Percentiles rank a stretch among this genome's conserved stretches.
Conservation (phyloP, 2,888 invertebrate species). For the Coecobrya sp. region DNA sequence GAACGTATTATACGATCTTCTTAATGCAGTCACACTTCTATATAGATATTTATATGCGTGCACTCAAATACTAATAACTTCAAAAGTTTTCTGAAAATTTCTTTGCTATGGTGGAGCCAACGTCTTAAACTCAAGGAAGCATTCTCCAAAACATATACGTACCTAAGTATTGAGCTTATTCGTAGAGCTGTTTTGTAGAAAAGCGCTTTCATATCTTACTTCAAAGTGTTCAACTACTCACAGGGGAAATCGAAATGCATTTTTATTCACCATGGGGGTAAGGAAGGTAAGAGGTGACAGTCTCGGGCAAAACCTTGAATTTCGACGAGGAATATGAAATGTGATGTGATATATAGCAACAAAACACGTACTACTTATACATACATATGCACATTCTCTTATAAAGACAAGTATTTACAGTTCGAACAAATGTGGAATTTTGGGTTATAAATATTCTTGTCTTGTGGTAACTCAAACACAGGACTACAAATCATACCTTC, state of each 20-base stretch:
- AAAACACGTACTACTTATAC: background rate
- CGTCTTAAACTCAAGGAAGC: background rate
- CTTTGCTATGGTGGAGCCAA: background rate
- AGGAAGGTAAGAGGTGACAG: slow-evolving; percentile 35
- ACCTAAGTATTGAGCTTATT: background rate
- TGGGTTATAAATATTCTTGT: background rate
- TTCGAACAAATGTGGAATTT: slow-evolving; percentile 2
- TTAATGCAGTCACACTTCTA: slow-evolving; percentile 39
- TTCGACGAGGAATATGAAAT: slow-evolving; percentile 8
- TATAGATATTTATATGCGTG: slow-evolving; percentile 1
- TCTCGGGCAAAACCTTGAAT: slow-evolving; percentile 39
- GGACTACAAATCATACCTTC: background rate
- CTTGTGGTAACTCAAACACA: slow-evolving; percentile 14
- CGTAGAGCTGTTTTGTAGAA: background rate
- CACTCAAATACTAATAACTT: slow-evolving; percentile 49
- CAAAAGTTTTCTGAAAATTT: slow-evolving; percentile 31
- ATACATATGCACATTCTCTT: background rate
- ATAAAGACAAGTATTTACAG: background rate
- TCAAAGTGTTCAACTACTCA: slow-evolving; percentile 71
- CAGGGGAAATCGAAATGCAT: slow-evolving; percentile 77
- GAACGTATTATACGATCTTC: slow-evolving; percentile 20
- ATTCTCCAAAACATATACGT: background rate
- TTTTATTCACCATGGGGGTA: slow-evolving; percentile 64
- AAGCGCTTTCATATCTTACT: slow-evolving; percentile 72
- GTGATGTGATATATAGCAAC: background rate